phyloP scores from a whole-genome alignment of 2,797 vertebrate genomes.

The Caiman crocodilus region DNA sequence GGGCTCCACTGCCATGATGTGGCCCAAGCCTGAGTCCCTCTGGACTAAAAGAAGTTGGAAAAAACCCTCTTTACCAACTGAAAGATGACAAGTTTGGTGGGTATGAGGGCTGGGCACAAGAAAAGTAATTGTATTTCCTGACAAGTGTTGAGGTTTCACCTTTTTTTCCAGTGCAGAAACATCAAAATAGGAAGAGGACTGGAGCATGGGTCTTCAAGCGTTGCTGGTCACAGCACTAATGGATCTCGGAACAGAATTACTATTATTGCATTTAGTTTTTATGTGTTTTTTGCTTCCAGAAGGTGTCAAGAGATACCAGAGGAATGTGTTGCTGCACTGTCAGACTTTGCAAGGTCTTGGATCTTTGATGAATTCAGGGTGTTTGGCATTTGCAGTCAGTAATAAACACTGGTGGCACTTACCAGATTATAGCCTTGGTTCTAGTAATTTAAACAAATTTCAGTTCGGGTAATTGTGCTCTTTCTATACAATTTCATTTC shows the following conservation, averaged over 20 bases:
- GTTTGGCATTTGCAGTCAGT: neutral
- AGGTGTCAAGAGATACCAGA: constrained; percentile 59
- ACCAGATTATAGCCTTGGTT: neutral
- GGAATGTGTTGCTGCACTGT: constrained; percentile 31
- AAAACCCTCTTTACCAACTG: constrained; percentile 26
- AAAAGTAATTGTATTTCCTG: constrained; percentile 41
- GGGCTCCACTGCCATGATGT: neutral
- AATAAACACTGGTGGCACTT: neutral
- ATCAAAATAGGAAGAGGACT: neutral
- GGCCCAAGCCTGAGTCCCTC: neutral
- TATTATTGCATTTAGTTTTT: neutral
- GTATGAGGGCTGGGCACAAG: constrained; percentile 20
- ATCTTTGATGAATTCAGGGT: neutral
- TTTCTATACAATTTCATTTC: neutral
- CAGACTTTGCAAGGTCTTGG: neutral
- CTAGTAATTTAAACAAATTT: neutral
- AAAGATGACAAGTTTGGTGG: neutral
- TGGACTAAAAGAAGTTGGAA: neutral
- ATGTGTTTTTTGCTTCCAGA: neutral
- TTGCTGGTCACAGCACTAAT: constrained; percentile 45
- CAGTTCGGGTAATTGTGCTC: neutral
- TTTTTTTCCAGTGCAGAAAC: constrained; percentile 2
- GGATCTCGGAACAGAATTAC: neutral
- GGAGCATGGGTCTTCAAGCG: neutral
- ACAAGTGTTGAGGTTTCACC: constrained; percentile 20